A percentile compares a stretch with the other conserved stretches of the same genome.
These are phyloP conservation scores for Xanthorhoe designata DNA, from an alignment of 2,888 invertebrate species.

Conservation along the genomic window DNA sequence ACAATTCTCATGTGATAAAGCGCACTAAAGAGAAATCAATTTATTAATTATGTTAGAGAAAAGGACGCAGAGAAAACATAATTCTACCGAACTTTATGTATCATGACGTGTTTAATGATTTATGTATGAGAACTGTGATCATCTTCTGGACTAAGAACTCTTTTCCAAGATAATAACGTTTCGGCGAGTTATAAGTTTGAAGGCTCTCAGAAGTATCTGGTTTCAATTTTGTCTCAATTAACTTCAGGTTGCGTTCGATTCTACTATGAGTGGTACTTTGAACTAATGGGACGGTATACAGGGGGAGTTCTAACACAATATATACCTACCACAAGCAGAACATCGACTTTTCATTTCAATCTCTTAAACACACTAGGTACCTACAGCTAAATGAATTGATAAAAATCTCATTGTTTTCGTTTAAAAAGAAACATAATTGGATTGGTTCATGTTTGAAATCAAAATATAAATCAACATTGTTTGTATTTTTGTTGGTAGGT, in stretches of 20 bases:
- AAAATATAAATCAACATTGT: no score
- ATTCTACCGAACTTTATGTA: no score
- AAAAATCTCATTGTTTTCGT: neutral
- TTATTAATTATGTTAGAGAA: no score
- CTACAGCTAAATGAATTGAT: neutral
- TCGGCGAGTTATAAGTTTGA: constrained; percentile 49
- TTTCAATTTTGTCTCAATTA: constrained; percentile 76
- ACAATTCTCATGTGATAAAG: no score
- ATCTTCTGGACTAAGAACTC: constrained; percentile 13
- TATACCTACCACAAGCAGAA: constrained; percentile 4
- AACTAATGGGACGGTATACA: constrained; percentile 65
- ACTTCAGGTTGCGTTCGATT: constrained; percentile 71
- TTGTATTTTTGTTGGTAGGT: no score
- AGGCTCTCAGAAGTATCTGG: constrained; percentile 63
- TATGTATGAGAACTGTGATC: neutral
- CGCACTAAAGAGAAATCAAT: no score
- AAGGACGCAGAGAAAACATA: no score
- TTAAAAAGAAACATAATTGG: no score
- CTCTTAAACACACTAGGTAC: no score
- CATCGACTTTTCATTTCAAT: neutral
- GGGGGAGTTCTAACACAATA: constrained; percentile 26
- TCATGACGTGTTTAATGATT: neutral
- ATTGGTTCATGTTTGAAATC: no score
- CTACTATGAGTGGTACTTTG: constrained; percentile 71
- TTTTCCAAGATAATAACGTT: constrained; percentile 36